Evolutionary conservation across 2,888 invertebrate species (phyloP).

Genomic region (Choristoneura rosaceana): DNA sequence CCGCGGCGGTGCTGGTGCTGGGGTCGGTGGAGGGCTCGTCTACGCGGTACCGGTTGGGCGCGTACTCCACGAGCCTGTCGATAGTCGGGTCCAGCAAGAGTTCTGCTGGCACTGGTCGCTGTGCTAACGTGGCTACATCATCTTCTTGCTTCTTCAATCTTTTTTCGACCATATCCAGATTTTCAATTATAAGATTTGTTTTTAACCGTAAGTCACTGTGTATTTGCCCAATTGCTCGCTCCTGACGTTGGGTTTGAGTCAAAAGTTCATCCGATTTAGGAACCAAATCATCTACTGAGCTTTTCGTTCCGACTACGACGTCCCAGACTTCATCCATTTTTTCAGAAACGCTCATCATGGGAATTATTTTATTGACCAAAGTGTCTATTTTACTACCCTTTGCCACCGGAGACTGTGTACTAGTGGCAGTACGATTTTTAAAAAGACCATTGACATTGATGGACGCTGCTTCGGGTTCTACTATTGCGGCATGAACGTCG

Average conservation of each 20-base stretch:
- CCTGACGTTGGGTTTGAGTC: slow-evolving; percentile 94
- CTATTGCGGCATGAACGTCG: slow-evolving; percentile 93
- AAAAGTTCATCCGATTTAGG: slow-evolving; percentile 94
- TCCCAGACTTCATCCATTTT: slow-evolving; percentile 97
- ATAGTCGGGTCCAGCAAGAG: slow-evolving; percentile 90
- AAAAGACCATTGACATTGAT: slow-evolving; percentile 81
- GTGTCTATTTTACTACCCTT: slow-evolving; percentile 92
- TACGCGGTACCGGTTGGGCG: slow-evolving; percentile 87
- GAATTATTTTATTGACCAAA: slow-evolving; percentile 92
- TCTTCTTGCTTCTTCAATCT: slow-evolving; percentile 94
- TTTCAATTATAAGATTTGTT: slow-evolving; percentile 94
- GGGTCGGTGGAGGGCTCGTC: slow-evolving; percentile 75
- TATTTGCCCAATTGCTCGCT: slow-evolving; percentile 94
- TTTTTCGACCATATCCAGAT: slow-evolving; percentile 94
- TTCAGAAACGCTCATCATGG: slow-evolving; percentile 93
- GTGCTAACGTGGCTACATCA: slow-evolving; percentile 91
- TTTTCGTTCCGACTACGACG: slow-evolving; percentile 95
- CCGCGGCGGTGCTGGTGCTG: slow-evolving; percentile 68
- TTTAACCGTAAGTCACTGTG: slow-evolving; percentile 92
- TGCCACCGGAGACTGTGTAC: slow-evolving; percentile 84
- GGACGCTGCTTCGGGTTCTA: slow-evolving; percentile 88
- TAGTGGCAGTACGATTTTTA: slow-evolving; percentile 85
- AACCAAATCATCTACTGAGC: slow-evolving; percentile 93
- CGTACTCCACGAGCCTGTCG: slow-evolving; percentile 92
- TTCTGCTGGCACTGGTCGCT: slow-evolving; percentile 90